These are phyloP conservation scores for Festucalex cinctus DNA, from an alignment of 2,113 vertebrate species.

Conservation along the genomic window DNA sequence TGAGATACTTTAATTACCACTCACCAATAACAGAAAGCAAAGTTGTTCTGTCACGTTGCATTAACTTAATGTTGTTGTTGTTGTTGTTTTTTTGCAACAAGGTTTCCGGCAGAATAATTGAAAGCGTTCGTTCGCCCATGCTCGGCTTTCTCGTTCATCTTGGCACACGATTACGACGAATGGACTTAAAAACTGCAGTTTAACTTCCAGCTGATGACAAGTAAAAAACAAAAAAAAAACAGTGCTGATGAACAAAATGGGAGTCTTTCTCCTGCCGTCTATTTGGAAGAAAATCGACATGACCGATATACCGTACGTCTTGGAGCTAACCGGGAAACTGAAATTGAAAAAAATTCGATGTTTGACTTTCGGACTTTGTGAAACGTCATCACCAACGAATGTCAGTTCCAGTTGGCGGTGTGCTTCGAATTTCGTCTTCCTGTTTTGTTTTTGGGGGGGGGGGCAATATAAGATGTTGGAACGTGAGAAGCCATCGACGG, in stretches of 20 bases:
- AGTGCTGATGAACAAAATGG: not conserved
- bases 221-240: not conserved
- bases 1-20: constrained; percentile 55
- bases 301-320: not conserved
- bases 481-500: constrained; percentile 32
- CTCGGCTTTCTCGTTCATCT: constrained; percentile 20
- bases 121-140: constrained; percentile 1
- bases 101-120: constrained; percentile 14
- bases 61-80: constrained; percentile 46
- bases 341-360: no score
- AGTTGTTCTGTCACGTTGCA: constrained; percentile 52
- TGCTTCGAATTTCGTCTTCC: not conserved
- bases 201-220: constrained; percentile 1
- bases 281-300: not conserved
- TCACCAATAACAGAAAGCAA: constrained; percentile 36
- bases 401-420: not conserved
- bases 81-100: no score
- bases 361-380: constrained; percentile 10
- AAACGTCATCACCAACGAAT: not conserved
- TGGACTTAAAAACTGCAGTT: constrained; percentile 39
- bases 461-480: not conserved
- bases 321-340: not conserved
- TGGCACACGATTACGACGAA: constrained; percentile 4
- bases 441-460: no score
- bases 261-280: not conserved